These are phyloP conservation scores for Alectura lathami DNA, from an alignment of 2,113 vertebrate species.

Conservation along the genomic window DNA sequence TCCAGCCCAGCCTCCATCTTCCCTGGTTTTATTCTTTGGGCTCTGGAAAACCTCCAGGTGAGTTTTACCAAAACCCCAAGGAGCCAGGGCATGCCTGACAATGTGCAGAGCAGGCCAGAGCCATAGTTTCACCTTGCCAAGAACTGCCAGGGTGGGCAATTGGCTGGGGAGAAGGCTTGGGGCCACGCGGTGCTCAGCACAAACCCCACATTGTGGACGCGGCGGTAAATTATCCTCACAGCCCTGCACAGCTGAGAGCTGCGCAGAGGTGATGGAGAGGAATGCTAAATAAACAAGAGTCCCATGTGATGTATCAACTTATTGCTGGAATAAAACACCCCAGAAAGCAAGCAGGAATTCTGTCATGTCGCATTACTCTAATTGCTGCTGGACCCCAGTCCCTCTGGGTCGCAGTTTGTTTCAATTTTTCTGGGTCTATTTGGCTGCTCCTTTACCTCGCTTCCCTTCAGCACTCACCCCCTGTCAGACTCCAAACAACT, in stretches of 20 bases:
- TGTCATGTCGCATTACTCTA: conserved; percentile 58
- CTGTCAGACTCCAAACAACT: background rate
- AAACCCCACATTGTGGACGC: background rate
- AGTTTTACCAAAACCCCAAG: background rate
- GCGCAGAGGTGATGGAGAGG: conserved; percentile 38
- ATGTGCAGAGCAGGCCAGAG: background rate
- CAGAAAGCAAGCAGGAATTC: conserved; percentile 41
- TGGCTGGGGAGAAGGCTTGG: background rate
- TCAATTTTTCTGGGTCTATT: conserved; percentile 28
- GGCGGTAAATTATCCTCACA: background rate
- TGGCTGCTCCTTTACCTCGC: conserved; percentile 37
- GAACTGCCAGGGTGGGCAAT: background rate
- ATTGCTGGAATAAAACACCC: conserved; percentile 41
- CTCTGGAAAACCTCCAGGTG: background rate
- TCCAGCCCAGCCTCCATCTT: background rate
- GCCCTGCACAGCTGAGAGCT: background rate
- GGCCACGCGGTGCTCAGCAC: background rate
- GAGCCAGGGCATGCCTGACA: background rate
- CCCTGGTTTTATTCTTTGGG: background rate
- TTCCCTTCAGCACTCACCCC: conserved; percentile 14
- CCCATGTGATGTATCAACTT: conserved; percentile 54
- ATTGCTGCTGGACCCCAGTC: conserved; percentile 35
- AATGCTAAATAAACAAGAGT: conserved; percentile 56
- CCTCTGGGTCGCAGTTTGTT: conserved; percentile 36
- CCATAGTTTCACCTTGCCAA: background rate